A percentile compares a stretch with the other conserved stretches of the same genome.
Conservation (phyloP, 2,113 vertebrate species). For the Notothenia rossii region DNA sequence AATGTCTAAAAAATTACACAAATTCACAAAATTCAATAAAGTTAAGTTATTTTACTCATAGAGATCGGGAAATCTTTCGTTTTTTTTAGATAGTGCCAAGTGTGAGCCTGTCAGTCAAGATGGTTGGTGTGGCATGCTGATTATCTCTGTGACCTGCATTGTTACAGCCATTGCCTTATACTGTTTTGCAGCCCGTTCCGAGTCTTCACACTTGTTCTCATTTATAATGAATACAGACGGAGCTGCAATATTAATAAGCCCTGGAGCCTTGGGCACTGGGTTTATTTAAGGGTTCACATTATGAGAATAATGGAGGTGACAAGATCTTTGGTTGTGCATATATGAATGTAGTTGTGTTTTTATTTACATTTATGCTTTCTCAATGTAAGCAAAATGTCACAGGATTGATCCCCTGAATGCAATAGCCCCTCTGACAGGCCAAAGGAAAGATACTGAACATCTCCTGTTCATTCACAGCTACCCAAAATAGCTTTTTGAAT, state of each 20-base stretch:
- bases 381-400: slow-evolving; percentile 19
- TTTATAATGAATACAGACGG: slow-evolving; percentile 82
- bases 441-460: slow-evolving; percentile 7
- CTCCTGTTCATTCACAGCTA: too few relatives aligned
- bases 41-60: neutral
- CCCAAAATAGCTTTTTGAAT: too few relatives aligned
- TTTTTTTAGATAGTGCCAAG: slow-evolving; percentile 28
- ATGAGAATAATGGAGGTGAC: slow-evolving; percentile 72
- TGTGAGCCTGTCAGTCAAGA: slow-evolving; percentile 47
- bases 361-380: slow-evolving; percentile 47
- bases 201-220: slow-evolving; percentile 84
- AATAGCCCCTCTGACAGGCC: neutral
- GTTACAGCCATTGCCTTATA: slow-evolving; percentile 62
- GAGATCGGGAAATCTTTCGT: slow-evolving; percentile 6
- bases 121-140: slow-evolving; percentile 39
- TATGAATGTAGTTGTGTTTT: slow-evolving; percentile 28
- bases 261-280: slow-evolving; percentile 61
- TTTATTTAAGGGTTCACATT: slow-evolving; percentile 80
- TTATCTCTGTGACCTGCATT: slow-evolving; percentile 77
- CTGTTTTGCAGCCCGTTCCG: slow-evolving; percentile 75
- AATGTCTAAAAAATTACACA: too few relatives aligned
- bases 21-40: neutral
- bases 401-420: slow-evolving; percentile 8
- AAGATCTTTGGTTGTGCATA: slow-evolving; percentile 27
- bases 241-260: slow-evolving; percentile 83